Conservation (phyloP, 1,140 invertebrate genomes). For the Drosophila murphyi region DNA sequence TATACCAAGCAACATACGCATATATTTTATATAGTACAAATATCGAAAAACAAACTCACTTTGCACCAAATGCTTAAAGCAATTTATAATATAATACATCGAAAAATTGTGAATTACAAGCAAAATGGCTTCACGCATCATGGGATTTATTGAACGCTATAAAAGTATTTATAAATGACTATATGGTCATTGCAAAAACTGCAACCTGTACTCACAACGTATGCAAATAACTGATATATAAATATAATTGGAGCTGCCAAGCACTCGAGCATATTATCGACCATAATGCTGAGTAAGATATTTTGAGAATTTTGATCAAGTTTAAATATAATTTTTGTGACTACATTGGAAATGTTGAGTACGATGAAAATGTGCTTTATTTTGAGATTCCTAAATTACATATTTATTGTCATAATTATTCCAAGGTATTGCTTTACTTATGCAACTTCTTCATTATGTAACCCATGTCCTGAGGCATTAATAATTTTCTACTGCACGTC, state of each 20-base stretch:
- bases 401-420: background rate
- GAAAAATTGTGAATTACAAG: constrained; percentile 55
- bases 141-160: constrained; percentile 44
- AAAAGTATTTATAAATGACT: too few relatives aligned
- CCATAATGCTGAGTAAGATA: constrained; percentile 14
- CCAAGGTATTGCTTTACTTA: background rate
- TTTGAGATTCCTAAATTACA: background rate
- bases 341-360: constrained; percentile 15
- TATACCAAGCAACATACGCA: too few relatives aligned
- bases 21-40: too few relatives aligned
- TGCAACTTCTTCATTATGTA: background rate
- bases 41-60: constrained; percentile 21
- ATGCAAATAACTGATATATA: constrained; percentile 27
- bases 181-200: background rate
- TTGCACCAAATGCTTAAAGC: constrained; percentile 62
- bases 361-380: background rate
- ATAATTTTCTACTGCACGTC: constrained; percentile 17
- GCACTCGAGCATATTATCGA: constrained; percentile 40
- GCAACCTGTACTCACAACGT: constrained; percentile 21
- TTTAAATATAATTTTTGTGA: constrained; percentile 20
- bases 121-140: constrained; percentile 52
- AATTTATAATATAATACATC: constrained; percentile 59
- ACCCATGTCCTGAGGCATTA: background rate
- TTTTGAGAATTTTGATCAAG: constrained; percentile 11
- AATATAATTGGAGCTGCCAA: constrained; percentile 39